Conservation (phyloP, 2,797 vertebrate species). For the Catharus ustulatus region DNA sequence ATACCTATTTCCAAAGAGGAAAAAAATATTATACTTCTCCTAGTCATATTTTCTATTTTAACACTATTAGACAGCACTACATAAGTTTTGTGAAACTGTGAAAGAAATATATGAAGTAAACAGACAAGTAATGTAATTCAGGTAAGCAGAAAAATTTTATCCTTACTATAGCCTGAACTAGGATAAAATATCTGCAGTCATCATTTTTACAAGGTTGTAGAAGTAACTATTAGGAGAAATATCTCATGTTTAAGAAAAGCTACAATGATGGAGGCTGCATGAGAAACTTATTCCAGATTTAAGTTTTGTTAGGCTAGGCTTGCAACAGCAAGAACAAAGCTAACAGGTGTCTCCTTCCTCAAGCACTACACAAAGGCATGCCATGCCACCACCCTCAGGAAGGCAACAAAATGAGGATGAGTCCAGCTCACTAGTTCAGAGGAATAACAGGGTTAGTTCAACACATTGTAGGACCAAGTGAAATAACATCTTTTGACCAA, state of each 20-base stretch:
- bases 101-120: background rate
- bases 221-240: background rate
- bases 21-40: background rate
- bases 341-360: background rate
- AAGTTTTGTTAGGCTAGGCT: background rate
- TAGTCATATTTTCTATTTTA: background rate
- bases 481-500: background rate
- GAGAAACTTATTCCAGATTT: background rate
- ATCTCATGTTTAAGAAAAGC: background rate
- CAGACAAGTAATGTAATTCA: background rate
- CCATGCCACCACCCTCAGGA: accelerated
- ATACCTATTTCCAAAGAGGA: background rate
- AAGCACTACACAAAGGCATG: background rate
- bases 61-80: background rate
- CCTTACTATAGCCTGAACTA: background rate
- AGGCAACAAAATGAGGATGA: accelerated
- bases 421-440: background rate
- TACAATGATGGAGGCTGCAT: background rate
- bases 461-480: background rate
- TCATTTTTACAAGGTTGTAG: accelerated
- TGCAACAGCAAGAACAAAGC: background rate
- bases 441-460: background rate
- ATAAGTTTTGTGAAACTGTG: background rate
- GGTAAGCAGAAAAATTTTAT: background rate
- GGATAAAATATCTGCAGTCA: background rate